phyloP scores from a whole-genome alignment of 2,797 vertebrate genomes.

The Oreonectes daqikongensis region DNA sequence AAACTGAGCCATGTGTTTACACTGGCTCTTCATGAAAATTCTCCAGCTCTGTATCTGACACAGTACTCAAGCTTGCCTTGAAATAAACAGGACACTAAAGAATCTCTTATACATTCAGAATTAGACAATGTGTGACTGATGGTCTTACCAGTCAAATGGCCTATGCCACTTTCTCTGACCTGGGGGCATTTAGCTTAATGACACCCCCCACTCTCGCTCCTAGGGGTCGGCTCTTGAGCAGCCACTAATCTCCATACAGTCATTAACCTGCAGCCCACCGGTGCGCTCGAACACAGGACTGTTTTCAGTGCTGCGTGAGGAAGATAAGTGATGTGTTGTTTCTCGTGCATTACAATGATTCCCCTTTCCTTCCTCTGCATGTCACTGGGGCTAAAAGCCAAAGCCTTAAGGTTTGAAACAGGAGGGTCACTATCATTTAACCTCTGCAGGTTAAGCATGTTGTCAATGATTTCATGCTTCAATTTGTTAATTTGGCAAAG shows the following conservation, averaged over 20 bases:
- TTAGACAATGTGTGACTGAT: slow-evolving; percentile 65
- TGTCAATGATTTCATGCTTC: slow-evolving; percentile 29
- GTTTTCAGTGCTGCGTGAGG: slow-evolving; percentile 61
- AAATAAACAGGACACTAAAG: slow-evolving; percentile 1
- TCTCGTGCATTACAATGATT: slow-evolving; percentile 73
- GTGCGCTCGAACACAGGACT: slow-evolving; percentile 60
- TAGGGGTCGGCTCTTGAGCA: slow-evolving; percentile 66
- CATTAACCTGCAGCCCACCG: slow-evolving; percentile 77
- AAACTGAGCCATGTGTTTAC: slow-evolving; percentile 17
- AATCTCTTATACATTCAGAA: slow-evolving; percentile 29
- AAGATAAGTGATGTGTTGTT: slow-evolving; percentile 75
- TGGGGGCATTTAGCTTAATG: slow-evolving; percentile 69
- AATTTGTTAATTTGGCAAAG: neutral
- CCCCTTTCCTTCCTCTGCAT: slow-evolving; percentile 64
- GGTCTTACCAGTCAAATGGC: slow-evolving; percentile 55
- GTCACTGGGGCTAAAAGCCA: slow-evolving; percentile 51
- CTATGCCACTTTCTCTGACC: slow-evolving; percentile 52
- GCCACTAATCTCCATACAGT: slow-evolving; percentile 77
- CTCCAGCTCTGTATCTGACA: neutral
- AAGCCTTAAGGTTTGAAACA: slow-evolving; percentile 30
- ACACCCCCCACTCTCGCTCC: slow-evolving; percentile 61
- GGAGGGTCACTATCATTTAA: slow-evolving; percentile 41
- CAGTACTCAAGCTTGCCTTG: slow-evolving; percentile 7
- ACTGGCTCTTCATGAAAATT: slow-evolving; percentile 10
- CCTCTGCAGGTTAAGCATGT: slow-evolving; percentile 19